Conservation (phyloP, 2,888 invertebrate genomes). For the Neoaliturus tenellus region DNA sequence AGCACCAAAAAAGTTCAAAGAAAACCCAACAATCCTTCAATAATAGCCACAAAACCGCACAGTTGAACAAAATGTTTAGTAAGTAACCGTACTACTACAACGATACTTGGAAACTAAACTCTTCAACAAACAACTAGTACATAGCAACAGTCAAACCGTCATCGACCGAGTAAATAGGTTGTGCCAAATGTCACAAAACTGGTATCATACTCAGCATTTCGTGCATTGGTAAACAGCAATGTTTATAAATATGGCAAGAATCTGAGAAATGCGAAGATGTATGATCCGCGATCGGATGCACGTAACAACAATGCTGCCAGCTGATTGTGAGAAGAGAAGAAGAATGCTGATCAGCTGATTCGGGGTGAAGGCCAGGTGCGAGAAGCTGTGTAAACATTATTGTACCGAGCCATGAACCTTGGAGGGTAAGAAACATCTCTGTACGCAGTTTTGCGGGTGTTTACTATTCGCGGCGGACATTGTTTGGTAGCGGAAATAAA, state of each 20-base stretch:
- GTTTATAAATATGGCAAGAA: slow-evolving; percentile 4
- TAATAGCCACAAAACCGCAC: no score
- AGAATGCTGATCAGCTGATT: slow-evolving; percentile 37
- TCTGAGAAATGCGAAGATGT: neutral
- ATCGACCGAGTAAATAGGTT: neutral
- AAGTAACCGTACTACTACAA: neutral
- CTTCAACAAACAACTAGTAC: neutral
- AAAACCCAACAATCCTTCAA: no score
- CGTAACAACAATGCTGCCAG: neutral
- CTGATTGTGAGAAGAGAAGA: neutral
- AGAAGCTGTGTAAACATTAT: slow-evolving; percentile 33
- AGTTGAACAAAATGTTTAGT: no score
- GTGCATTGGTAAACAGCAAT: neutral
- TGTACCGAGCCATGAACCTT: neutral
- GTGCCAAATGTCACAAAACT: neutral
- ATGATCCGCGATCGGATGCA: neutral
- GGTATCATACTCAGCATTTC: neutral
- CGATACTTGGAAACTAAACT: no score
- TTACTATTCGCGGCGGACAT: no score
- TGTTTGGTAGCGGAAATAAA: no score
- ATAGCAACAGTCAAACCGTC: neutral
- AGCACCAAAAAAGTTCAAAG: no score
- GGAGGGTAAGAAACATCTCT: neutral
- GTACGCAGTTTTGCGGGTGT: slow-evolving; percentile 65
- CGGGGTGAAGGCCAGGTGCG: slow-evolving; percentile 24